Conservation (phyloP, 2,797 vertebrate genomes). For the Danio albolineatus region DNA sequence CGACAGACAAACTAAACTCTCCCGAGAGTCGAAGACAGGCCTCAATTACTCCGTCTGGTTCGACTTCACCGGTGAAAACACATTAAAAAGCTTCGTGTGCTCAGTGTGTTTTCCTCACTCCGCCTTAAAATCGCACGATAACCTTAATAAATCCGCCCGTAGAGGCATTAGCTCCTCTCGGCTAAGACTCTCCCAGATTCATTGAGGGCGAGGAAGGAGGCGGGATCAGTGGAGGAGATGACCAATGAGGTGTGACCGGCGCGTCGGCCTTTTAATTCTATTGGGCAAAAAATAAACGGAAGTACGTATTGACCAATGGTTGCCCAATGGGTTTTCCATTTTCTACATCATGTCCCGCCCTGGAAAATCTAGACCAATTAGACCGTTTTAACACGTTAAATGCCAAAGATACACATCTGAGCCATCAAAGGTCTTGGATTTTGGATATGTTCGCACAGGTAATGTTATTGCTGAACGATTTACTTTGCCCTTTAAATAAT, state of each 20-base stretch:
- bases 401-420: slow-evolving; percentile 14
- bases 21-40: neutral
- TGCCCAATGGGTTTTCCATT: neutral
- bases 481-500: too few species aligned
- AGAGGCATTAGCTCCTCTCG: slow-evolving; percentile 43
- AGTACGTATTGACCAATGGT: slow-evolving; percentile 62
- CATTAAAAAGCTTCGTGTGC: neutral
- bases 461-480: too few species aligned
- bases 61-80: neutral
- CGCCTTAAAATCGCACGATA: neutral
- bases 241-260: slow-evolving; percentile 55
- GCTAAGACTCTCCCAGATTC: slow-evolving; percentile 68
- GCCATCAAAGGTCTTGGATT: too few species aligned
- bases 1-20: slow-evolving; percentile 33
- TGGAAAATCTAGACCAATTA: slow-evolving; percentile 31
- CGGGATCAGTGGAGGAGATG: slow-evolving; percentile 54
- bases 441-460: too few species aligned
- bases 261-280: neutral
- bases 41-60: neutral
- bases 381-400: slow-evolving; percentile 15
- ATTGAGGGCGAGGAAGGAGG: slow-evolving; percentile 70
- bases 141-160: slow-evolving; percentile 45
- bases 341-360: neutral
- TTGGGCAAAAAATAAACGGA: slow-evolving; percentile 58
- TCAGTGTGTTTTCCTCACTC: neutral